phyloP scores from a whole-genome alignment of 2,113 vertebrate genomes.

The Ailurus styani region DNA sequence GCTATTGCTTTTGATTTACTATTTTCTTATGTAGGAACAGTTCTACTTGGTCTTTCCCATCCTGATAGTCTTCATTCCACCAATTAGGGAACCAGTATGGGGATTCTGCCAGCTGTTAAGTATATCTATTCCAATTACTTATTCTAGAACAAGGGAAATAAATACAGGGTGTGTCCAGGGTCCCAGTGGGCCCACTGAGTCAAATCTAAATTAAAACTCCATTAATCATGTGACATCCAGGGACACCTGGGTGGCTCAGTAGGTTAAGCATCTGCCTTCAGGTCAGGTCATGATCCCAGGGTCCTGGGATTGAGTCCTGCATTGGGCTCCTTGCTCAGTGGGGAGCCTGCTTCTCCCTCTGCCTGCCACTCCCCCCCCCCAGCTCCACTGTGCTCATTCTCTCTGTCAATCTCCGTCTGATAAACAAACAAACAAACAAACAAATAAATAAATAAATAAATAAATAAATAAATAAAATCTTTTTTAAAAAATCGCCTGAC shows the following conservation, averaged over 20 bases:
- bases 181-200: neutral
- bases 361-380: no score
- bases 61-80: neutral
- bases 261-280: no score
- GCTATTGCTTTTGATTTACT: neutral
- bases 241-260: no score
- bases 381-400: no score
- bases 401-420: no score
- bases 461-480: no score
- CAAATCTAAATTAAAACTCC: neutral
- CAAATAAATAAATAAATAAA: no score
- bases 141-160: neutral
- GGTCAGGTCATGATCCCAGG: no score
- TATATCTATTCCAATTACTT: neutral
- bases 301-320: no score
- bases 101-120: neutral
- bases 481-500: neutral
- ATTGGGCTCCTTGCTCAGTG: no score
- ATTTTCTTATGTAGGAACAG: neutral
- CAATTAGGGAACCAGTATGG: neutral
- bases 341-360: no score
- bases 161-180: neutral
- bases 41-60: neutral
- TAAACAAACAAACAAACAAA: no score
- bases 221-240: neutral